phyloP scores from a whole-genome alignment of 2,113 vertebrate genomes.

The Ovis canadensis region DNA sequence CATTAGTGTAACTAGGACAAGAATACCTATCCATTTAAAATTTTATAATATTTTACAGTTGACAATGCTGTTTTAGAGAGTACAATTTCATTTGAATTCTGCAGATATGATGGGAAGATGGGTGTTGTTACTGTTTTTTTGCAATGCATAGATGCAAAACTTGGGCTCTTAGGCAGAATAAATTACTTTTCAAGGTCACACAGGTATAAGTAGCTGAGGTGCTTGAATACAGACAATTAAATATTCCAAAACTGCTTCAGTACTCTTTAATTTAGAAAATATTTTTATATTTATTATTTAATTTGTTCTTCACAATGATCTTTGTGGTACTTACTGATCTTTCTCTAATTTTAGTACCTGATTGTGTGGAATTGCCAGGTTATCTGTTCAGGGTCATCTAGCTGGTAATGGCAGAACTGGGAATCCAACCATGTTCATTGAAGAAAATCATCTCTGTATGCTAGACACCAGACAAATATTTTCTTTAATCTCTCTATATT shows the following conservation, averaged over 20 bases:
- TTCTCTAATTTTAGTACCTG: not conserved
- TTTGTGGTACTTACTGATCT: not conserved
- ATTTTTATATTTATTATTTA: not conserved
- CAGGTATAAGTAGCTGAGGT: not conserved
- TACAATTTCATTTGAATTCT: not conserved
- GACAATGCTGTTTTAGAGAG: not conserved
- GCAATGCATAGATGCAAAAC: not conserved
- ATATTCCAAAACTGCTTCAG: not conserved
- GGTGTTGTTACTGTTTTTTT: not conserved
- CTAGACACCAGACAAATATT: not conserved
- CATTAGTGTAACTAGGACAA: not conserved
- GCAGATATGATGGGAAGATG: not conserved
- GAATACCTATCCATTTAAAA: not conserved
- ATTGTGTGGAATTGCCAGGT: not conserved
- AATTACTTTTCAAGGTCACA: not conserved
- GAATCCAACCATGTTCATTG: not conserved
- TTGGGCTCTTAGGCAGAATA: not conserved
- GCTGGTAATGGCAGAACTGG: not conserved
- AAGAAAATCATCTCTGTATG: not conserved
- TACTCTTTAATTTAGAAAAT: not conserved
- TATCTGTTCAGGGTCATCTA: not conserved
- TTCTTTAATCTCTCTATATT: slow-evolving; percentile 1
- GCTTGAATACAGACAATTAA: not conserved
- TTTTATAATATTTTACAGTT: not conserved
- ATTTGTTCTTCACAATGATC: not conserved